phyloP scores from a whole-genome alignment of 2,113 vertebrate genomes.

The Mugil cephalus region DNA sequence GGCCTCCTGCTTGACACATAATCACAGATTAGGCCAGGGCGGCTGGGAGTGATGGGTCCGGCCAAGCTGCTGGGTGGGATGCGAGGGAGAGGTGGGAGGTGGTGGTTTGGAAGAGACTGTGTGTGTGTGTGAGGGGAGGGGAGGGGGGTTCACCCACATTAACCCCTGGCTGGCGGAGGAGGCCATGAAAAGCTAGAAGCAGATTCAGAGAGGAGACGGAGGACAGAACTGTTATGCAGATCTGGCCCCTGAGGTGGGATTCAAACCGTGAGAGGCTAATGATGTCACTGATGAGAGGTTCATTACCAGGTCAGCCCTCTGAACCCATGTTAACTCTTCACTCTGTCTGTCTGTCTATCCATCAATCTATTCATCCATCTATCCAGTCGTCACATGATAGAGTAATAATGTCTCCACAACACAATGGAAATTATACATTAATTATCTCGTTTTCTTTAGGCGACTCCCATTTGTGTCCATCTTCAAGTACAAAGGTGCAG shows the following conservation, averaged over 20 bases:
- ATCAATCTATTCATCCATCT: no score
- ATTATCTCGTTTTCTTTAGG: no score
- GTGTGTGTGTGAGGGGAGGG: no score
- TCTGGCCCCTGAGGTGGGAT: constrained; percentile 52
- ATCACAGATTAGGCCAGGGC: constrained; percentile 74
- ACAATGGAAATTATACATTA: neutral
- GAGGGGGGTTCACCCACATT: constrained; percentile 41
- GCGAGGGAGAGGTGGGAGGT: neutral
- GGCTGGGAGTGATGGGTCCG: constrained; percentile 55
- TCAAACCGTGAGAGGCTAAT: constrained; percentile 51
- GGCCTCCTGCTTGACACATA: constrained; percentile 75
- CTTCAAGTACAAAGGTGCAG: no score
- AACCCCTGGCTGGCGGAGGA: constrained; percentile 39
- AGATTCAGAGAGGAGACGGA: constrained; percentile 14
- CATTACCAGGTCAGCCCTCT: constrained; percentile 67
- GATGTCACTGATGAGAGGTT: constrained; percentile 79
- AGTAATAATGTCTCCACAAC: no score
- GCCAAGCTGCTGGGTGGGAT: constrained; percentile 19
- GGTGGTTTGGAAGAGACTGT: neutral
- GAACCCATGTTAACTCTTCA: constrained; percentile 41
- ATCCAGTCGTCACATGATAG: no score
- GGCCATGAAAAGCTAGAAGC: neutral
- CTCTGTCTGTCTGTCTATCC: no score
- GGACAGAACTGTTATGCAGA: constrained; percentile 28
- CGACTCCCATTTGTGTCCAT: no score